Conservation (phyloP, 1,140 invertebrate genomes). For the Penaeus japonicus region DNA sequence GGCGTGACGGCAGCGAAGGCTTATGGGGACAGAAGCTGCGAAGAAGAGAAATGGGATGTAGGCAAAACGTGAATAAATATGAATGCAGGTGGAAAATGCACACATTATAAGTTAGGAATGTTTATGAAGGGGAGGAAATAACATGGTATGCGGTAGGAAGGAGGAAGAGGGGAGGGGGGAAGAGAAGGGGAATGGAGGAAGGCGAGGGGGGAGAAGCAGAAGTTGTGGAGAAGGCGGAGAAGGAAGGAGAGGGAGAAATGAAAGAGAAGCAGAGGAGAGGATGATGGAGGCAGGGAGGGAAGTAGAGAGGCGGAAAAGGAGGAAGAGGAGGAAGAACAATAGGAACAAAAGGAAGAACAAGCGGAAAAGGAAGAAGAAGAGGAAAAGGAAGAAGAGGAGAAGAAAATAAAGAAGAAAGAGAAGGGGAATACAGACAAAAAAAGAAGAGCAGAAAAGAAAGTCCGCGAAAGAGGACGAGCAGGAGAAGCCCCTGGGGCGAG, state of each 20-base stretch:
- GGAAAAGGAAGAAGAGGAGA: not conserved
- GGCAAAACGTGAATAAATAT: no score
- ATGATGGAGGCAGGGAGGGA: no score
- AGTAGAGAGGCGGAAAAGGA: not conserved
- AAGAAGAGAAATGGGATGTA: no score
- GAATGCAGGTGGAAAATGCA: no score
- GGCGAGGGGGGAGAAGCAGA: not conserved
- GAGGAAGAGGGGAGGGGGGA: not conserved
- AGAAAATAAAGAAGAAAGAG: no score
- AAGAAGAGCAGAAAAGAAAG: not conserved
- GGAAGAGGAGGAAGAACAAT: not conserved
- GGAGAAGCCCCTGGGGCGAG: not conserved
- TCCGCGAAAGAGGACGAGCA: not conserved
- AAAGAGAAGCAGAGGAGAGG: not conserved
- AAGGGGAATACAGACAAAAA: not conserved
- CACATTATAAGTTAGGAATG: not conserved
- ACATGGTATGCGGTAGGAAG: no score
- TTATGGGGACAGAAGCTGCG: no score
- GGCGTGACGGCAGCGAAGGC: no score
- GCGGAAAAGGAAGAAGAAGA: not conserved
- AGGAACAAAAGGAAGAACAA: not conserved
- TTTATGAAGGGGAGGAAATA: not conserved
- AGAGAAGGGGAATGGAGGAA: not conserved
- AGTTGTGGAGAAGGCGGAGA: no score
- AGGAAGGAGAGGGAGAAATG: not conserved